phyloP scores from a whole-genome alignment of 23 tunicate species.

The Halocynthia aurantium region DNA sequence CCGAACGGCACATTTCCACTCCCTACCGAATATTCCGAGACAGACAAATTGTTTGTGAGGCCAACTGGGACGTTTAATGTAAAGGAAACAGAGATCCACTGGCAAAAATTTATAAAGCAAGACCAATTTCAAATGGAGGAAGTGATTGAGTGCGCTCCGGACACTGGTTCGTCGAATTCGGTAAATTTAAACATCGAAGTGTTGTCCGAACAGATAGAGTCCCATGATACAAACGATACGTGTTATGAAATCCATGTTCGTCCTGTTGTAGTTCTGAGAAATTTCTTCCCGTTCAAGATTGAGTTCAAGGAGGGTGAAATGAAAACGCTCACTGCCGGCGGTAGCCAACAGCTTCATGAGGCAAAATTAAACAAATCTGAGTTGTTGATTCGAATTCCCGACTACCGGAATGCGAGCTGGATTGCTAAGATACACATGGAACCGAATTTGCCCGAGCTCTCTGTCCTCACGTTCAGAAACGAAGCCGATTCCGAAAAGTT shows the following conservation, averaged over 20 bases:
- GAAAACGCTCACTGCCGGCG: slow-evolving; percentile 41
- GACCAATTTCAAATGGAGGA: slow-evolving; percentile 7
- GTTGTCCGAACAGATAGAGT: slow-evolving; percentile 7
- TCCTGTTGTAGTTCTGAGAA: slow-evolving; percentile 38
- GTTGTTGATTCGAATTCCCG: slow-evolving; percentile 30
- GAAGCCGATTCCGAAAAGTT: background rate
- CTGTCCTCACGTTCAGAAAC: slow-evolving; percentile 47
- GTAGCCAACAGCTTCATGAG: slow-evolving; percentile 27
- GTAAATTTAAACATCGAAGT: slow-evolving; percentile 21
- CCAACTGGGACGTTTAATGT: slow-evolving; percentile 3
- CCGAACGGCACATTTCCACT: slow-evolving; percentile 8
- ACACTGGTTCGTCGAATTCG: background rate
- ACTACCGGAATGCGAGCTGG: slow-evolving; percentile 37
- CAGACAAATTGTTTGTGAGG: slow-evolving; percentile 14
- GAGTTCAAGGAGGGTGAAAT: background rate
- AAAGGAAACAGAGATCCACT: slow-evolving; percentile 15
- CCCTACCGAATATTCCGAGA: background rate
- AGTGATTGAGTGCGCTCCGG: slow-evolving; percentile 5
- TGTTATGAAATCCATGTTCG: slow-evolving; percentile 42
- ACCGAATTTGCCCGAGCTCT: slow-evolving; percentile 23
- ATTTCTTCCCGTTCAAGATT: slow-evolving; percentile 57
- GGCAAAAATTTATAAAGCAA: background rate
- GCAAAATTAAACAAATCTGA: slow-evolving; percentile 43
- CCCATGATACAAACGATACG: slow-evolving; percentile 10
- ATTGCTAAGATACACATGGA: slow-evolving; percentile 2